Evolutionary conservation across 1,140 invertebrate genomes (phyloP), one percentile per base, ranked within the genome.

Genomic region (Paracyclopina nana): DNA sequence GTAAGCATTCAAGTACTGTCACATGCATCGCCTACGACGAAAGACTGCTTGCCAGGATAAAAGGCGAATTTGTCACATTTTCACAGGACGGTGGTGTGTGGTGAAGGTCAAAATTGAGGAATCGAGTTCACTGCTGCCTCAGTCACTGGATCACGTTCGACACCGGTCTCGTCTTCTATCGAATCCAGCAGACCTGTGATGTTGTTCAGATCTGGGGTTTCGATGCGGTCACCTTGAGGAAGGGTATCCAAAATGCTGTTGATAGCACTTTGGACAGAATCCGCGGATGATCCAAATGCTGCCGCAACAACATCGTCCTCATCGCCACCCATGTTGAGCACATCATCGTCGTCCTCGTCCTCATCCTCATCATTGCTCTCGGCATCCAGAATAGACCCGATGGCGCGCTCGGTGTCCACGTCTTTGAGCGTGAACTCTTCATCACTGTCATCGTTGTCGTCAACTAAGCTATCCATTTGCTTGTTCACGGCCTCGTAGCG

Each of bases 51-150:
- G n/a, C n/a, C n/a, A n/a, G n/a, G n/a, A n/a, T n/a, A n/a, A n/a
- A n/a, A n/a, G n/a, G n/a, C n/a, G n/a, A n/a, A n/a, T n/a, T n/a
- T n/a, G n/a, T n/a, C n/a, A n/a, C n/a, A n/a, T n/a, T n/a, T n/a
- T n/a, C n/a, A n/a, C n/a, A n/a, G n/a, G n/a, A n/a, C n/a, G n/a
- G n/a, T n/a, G n/a, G n/a, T n/a, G n/a, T n/a, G n/a, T n/a, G n/a
- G n/a, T n/a, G n/a, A n/a, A n/a, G n/a, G 20, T 46, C 8, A 52
- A 22, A 52, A 52, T 4, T 26, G 18, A 26, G 31, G 50, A 26
- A 52, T 52, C 22, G 50, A 52, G 16, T 52, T 52, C n/a, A 52
- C 50, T 14, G 50, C 50, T 22, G 50, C 31, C 9, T 52, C 50
- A 4, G 34, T 44, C 2, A 14, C 34, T 20, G 50, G 38, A 52